Conservation (phyloP, 1,140 invertebrate species). For the Streblospio benedicti region DNA sequence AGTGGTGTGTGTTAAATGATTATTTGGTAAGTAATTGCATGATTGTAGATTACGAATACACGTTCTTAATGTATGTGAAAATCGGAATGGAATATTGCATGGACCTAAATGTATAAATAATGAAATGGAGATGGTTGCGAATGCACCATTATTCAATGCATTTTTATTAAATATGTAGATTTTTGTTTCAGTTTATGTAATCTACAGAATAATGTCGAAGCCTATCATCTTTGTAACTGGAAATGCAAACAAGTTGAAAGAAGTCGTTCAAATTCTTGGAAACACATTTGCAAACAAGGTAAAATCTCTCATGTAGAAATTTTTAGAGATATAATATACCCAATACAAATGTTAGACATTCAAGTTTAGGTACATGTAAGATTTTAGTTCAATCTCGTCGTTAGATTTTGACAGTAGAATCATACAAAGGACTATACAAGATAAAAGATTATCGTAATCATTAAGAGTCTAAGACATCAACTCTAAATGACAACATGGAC, state of each 20-base stretch:
- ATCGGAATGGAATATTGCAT: too few relatives aligned
- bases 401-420: not conserved
- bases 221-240: slow-evolving; percentile 71
- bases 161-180: too few relatives aligned
- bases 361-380: not conserved
- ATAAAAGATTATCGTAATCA: not conserved
- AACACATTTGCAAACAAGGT: slow-evolving; percentile 59
- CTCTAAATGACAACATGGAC: not conserved
- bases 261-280: slow-evolving; percentile 76
- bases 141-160: too few relatives aligned
- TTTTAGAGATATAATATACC: not conserved
- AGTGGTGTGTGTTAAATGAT: too few relatives aligned
- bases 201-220: slow-evolving; percentile 13
- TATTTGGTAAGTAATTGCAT: too few relatives aligned
- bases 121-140: too few relatives aligned
- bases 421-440: not conserved
- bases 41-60: too few relatives aligned
- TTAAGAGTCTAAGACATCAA: not conserved
- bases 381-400: not conserved
- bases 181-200: too few relatives aligned
- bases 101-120: too few relatives aligned
- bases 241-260: slow-evolving; percentile 85
- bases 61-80: too few relatives aligned
- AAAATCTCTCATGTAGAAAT: slow-evolving; percentile 11
- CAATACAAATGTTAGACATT: not conserved